Conservation (phyloP, 2,797 vertebrate genomes). For the Cynodonichthys magdalenae region DNA sequence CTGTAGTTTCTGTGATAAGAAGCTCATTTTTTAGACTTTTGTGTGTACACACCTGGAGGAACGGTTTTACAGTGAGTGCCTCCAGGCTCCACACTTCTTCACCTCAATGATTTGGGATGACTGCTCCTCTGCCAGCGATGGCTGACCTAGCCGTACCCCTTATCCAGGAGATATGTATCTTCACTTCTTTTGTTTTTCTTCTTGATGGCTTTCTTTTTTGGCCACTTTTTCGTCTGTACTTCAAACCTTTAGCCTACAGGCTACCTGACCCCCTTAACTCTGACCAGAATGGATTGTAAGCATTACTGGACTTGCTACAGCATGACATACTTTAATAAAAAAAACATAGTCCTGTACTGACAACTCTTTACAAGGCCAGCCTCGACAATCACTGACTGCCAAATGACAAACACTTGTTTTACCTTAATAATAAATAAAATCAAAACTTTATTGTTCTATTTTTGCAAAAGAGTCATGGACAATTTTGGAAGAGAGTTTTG, state of each 20-base stretch:
- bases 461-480: neutral
- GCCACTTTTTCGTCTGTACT: constrained; percentile 32
- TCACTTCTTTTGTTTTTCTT: constrained; percentile 15
- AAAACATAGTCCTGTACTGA: constrained; percentile 9
- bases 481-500: neutral
- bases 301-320: constrained; percentile 7
- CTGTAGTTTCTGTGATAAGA: constrained; percentile 61
- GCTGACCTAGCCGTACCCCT: constrained; percentile 64
- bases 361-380: constrained; percentile 21
- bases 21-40: constrained; percentile 63
- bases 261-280: constrained; percentile 57
- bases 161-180: constrained; percentile 54
- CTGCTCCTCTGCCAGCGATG: constrained; percentile 68
- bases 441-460: neutral
- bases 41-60: constrained; percentile 65
- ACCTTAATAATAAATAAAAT: constrained; percentile 36
- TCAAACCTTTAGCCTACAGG: constrained; percentile 59
- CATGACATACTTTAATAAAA: constrained; percentile 11
- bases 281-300: constrained; percentile 48
- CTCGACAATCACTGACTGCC: constrained; percentile 23
- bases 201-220: constrained; percentile 17
- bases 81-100: constrained; percentile 64
- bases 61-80: constrained; percentile 58
- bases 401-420: constrained; percentile 7
- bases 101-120: constrained; percentile 68